phyloP scores from a whole-genome alignment of 2,113 vertebrate genomes.

The Gallinago paraguaiae region DNA sequence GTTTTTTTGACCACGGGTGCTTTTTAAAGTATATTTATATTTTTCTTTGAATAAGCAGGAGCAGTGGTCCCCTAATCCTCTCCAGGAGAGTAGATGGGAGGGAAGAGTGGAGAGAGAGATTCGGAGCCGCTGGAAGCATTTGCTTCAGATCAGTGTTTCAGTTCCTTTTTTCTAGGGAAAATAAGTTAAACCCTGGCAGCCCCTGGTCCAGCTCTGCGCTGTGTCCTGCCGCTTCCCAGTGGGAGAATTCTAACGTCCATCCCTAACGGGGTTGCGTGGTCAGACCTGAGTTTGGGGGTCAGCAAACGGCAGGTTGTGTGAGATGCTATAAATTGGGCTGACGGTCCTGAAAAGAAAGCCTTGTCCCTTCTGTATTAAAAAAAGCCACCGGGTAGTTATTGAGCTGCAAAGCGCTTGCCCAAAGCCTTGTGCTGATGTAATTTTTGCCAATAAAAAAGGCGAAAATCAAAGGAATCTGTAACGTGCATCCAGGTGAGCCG shows the following conservation, averaged over 20 bases:
- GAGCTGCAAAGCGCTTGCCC: neutral
- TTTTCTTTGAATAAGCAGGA: slow-evolving; percentile 2
- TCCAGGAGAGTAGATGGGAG: neutral
- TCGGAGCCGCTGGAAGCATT: neutral
- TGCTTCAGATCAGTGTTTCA: neutral
- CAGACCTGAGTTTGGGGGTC: neutral
- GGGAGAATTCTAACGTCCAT: neutral
- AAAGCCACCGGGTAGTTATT: rapidly evolving
- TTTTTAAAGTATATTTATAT: neutral
- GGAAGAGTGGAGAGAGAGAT: neutral
- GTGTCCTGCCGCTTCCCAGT: neutral
- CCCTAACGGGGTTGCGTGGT: rapidly evolving
- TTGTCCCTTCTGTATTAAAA: neutral
- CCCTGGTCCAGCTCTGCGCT: neutral
- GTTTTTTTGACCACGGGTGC: neutral
- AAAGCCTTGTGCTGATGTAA: neutral
- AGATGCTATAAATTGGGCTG: neutral
- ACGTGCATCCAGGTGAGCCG: neutral
- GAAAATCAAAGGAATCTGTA: neutral
- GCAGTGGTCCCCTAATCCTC: neutral
- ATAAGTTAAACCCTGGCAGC: neutral
- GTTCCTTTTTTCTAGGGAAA: neutral
- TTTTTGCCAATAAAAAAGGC: neutral
- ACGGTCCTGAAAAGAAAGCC: neutral
- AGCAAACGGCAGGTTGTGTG: neutral